Evolutionary conservation across 2,888 invertebrate genomes (phyloP).

Genomic region (Drosophila mercatorum): DNA sequence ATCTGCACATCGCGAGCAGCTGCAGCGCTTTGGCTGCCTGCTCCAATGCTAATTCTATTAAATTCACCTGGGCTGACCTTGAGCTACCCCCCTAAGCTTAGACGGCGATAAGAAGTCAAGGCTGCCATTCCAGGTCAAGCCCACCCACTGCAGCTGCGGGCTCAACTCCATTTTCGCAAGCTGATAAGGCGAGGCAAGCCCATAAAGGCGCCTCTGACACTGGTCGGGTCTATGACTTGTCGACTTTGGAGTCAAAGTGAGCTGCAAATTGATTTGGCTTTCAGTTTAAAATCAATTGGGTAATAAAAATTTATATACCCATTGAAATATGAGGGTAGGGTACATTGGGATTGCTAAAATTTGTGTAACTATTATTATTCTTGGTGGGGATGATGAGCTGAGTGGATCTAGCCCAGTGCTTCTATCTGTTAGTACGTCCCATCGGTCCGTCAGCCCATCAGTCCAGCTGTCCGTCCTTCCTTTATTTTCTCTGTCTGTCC

Average conservation of each 20-base stretch:
- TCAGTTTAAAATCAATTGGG: neutral
- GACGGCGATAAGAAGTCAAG: conserved; percentile 59
- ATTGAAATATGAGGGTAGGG: neutral
- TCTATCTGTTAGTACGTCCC: too few relatives aligned
- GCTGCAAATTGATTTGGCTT: neutral
- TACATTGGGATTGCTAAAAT: neutral
- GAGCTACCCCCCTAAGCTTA: conserved; percentile 33
- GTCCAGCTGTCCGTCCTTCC: too few relatives aligned
- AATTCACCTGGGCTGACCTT: conserved; percentile 51
- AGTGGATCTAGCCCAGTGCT: too few relatives aligned
- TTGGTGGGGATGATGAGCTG: too few relatives aligned
- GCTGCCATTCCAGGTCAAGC: conserved; percentile 49
- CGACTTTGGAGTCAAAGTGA: neutral
- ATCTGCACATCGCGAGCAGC: conserved; percentile 54
- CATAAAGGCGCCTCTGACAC: neutral
- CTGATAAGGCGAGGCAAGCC: conserved; percentile 23
- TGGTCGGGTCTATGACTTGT: neutral
- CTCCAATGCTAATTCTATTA: conserved; percentile 56
- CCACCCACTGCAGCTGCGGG: conserved; percentile 19
- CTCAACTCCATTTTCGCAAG: conserved; percentile 6
- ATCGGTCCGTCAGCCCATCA: too few relatives aligned
- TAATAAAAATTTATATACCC: neutral
- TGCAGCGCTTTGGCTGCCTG: conserved; percentile 34
- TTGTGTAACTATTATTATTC: too few relatives aligned
- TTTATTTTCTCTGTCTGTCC: too few relatives aligned